A percentile compares a stretch with the other conserved stretches of the same genome.
phyloP scores from a whole-genome alignment of 2,888 invertebrate species.

The Drosophila demipolita region DNA sequence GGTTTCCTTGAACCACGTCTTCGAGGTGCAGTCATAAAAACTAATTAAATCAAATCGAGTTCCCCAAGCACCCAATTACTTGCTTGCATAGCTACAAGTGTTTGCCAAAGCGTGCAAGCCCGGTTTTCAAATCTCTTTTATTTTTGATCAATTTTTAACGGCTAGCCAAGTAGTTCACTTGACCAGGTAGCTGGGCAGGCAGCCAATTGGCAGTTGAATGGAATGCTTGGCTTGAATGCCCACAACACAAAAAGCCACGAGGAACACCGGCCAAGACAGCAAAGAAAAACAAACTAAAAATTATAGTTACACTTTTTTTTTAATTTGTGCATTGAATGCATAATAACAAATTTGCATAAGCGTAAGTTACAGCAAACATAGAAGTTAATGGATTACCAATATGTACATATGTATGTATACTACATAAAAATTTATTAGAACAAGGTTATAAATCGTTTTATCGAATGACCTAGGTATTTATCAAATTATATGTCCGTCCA shows the following conservation, averaged over 20 bases:
- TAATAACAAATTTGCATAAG: constrained; percentile 44
- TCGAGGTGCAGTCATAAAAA: constrained; percentile 59
- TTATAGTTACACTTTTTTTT: constrained; percentile 18
- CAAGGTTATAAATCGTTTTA: background rate
- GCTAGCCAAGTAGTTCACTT: constrained; percentile 73
- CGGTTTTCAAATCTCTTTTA: constrained; percentile 23
- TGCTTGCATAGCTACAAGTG: constrained; percentile 47
- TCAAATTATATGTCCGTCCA: background rate
- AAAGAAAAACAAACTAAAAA: constrained; percentile 36
- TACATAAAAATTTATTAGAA: background rate
- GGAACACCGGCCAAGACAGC: constrained; percentile 55
- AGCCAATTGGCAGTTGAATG: constrained; percentile 60
- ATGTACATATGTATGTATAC: background rate
- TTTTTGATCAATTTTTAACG: constrained; percentile 28
- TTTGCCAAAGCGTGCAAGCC: constrained; percentile 49
- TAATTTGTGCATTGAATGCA: constrained; percentile 40
- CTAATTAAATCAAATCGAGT: constrained; percentile 76
- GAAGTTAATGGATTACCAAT: constrained; percentile 2
- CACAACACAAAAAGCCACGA: constrained; percentile 38
- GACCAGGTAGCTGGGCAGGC: constrained; percentile 71
- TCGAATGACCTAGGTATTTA: background rate
- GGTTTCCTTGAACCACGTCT: constrained; percentile 70
- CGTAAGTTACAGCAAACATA: background rate
- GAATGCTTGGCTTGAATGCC: constrained; percentile 72
- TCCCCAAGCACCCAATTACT: constrained; percentile 56